A percentile compares a stretch with the other conserved stretches of the same genome.
Conservation (phyloP, 2,888 invertebrate species). For the Eupithecia pulchellata region DNA sequence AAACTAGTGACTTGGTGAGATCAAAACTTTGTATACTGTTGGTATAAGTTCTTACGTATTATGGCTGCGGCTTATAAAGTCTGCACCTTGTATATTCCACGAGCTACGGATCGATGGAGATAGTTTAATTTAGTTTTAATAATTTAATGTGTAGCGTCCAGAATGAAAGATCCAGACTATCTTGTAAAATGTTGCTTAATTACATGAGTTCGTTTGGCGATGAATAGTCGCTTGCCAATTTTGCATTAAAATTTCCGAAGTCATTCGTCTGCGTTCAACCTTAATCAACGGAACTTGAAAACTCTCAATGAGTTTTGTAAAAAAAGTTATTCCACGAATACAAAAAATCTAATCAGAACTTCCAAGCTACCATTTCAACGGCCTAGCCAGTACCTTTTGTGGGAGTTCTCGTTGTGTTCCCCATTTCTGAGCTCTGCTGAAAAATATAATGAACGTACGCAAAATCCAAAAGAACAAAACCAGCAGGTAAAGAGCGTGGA, state of each 20-base stretch:
- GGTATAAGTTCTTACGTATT: too few species aligned
- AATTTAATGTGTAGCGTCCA: neutral
- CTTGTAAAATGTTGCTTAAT: too few species aligned
- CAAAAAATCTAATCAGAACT: constrained; percentile 23
- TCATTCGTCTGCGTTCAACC: neutral
- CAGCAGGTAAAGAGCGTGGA: constrained; percentile 37
- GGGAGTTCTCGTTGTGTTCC: constrained; percentile 18
- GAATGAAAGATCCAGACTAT: too few species aligned
- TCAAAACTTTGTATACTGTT: too few species aligned
- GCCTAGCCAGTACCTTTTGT: constrained; percentile 12
- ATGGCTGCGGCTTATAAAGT: too few species aligned
- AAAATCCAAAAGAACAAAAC: constrained; percentile 35
- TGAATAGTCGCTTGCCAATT: neutral
- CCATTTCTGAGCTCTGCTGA: constrained; percentile 25
- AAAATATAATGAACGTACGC: constrained; percentile 34
- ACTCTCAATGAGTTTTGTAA: constrained; percentile 15
- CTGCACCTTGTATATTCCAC: neutral
- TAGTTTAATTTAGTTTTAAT: neutral
- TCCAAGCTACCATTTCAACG: constrained; percentile 9
- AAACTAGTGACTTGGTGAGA: too few species aligned
- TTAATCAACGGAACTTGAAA: constrained; percentile 12
- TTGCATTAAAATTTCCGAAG: neutral
- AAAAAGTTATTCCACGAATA: constrained; percentile 6
- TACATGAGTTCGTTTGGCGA: too few species aligned
- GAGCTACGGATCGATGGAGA: too few species aligned